phyloP scores from a whole-genome alignment of 2,888 invertebrate genomes.

The Ditula angustiorana region DNA sequence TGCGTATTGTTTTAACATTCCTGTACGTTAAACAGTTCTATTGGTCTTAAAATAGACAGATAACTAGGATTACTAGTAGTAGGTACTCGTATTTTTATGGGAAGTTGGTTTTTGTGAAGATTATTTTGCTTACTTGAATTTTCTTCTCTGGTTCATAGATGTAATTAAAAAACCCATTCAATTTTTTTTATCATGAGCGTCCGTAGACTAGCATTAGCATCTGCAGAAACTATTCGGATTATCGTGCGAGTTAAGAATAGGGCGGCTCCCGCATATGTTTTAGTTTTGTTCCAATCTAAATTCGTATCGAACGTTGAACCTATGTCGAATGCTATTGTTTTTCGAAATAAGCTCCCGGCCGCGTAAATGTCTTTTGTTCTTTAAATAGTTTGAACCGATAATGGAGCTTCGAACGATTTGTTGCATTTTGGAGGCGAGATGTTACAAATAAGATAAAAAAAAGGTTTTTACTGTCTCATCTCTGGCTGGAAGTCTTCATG shows the following conservation, averaged over 20 bases:
- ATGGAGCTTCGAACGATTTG: conserved; percentile 19
- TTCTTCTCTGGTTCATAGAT: too few relatives aligned
- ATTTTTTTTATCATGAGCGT: neutral
- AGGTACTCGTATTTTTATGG: too few relatives aligned
- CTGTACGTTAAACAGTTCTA: too few relatives aligned
- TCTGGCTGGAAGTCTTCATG: too few relatives aligned
- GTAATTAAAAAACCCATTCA: too few relatives aligned
- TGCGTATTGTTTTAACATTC: too few relatives aligned
- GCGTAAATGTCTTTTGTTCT: conserved; percentile 36
- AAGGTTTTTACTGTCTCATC: too few relatives aligned
- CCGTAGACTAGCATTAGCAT: neutral
- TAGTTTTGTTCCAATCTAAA: conserved; percentile 38
- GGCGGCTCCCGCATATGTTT: conserved; percentile 22
- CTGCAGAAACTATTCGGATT: neutral
- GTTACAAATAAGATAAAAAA: neutral
- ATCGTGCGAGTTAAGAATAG: conserved; percentile 25
- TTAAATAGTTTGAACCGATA: conserved; percentile 27
- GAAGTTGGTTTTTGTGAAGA: too few relatives aligned
- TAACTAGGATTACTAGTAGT: too few relatives aligned
- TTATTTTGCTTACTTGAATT: too few relatives aligned
- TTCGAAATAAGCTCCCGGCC: conserved; percentile 37
- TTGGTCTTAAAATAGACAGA: too few relatives aligned
- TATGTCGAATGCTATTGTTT: conserved; percentile 35
- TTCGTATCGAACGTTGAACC: conserved; percentile 55
- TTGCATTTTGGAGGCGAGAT: conserved; percentile 15